phyloP scores from a whole-genome alignment of 2,888 invertebrate species.

The Tethea ocularis region DNA sequence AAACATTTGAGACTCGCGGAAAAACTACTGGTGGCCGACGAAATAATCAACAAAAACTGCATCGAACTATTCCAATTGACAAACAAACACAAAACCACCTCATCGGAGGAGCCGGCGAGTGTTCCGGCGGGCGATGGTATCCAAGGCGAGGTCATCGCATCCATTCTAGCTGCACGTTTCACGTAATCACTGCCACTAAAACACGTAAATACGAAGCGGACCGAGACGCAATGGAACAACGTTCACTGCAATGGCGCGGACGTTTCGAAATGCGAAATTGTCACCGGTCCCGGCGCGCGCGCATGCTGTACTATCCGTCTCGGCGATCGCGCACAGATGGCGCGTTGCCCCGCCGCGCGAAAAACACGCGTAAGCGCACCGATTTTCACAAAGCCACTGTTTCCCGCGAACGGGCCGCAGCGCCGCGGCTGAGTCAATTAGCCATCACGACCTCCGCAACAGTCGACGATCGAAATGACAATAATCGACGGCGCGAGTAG shows the following conservation, averaged over 20 bases:
- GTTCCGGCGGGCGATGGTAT: conserved; percentile 43
- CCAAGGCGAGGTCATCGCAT: conserved; percentile 68
- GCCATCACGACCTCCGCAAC: conserved; percentile 37
- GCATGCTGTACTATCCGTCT: conserved; percentile 37
- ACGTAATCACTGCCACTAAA: conserved; percentile 47
- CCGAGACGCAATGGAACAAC: conserved; percentile 43
- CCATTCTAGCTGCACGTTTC: conserved; percentile 59
- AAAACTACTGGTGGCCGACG: conserved; percentile 38
- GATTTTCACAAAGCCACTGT: conserved; percentile 74
- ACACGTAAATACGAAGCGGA: conserved; percentile 43
- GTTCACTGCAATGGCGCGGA: conserved; percentile 57
- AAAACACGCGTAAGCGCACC: conserved; percentile 72
- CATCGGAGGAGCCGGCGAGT: conserved; percentile 32
- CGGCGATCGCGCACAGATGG: conserved; percentile 42
- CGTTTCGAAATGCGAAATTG: conserved; percentile 70
- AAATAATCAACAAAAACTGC: conserved; percentile 32
- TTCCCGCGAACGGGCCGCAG: conserved; percentile 47
- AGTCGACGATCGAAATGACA: conserved; percentile 52
- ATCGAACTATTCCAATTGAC: conserved; percentile 30
- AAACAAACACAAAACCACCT: conserved; percentile 77
- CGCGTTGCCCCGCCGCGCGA: conserved; percentile 46
- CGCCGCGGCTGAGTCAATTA: conserved; percentile 41
- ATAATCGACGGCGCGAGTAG: conserved; percentile 33
- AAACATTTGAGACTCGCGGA: conserved; percentile 40
- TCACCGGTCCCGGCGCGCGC: conserved; percentile 48